phyloP scores from a whole-genome alignment of 2,113 vertebrate species.

The Anolis sagrei region DNA sequence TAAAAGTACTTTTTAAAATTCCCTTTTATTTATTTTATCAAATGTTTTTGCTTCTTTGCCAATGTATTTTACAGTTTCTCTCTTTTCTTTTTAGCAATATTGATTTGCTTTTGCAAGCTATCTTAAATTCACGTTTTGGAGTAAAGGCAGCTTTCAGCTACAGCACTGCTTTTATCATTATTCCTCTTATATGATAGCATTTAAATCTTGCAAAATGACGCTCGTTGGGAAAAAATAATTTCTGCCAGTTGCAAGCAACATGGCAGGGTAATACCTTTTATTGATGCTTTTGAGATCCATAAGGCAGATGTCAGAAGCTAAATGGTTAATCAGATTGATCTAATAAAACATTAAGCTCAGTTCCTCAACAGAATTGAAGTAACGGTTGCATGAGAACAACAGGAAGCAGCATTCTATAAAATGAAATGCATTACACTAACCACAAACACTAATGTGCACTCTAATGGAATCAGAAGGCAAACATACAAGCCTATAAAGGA shows the following conservation, averaged over 20 bases:
- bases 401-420: constrained; percentile 16
- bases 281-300: background rate
- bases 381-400: background rate
- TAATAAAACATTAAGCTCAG: constrained; percentile 1
- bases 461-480: constrained; percentile 16
- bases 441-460: constrained; percentile 17
- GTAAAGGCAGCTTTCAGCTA: background rate
- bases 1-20: no score
- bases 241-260: background rate
- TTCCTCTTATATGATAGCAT: background rate
- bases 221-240: background rate
- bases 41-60: no score
- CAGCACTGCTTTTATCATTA: background rate
- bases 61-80: no score
- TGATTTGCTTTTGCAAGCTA: no score
- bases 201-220: no score
- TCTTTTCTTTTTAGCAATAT: no score
- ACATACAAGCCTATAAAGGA: constrained; percentile 5
- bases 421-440: constrained; percentile 14
- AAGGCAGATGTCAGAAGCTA: background rate
- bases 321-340: background rate
- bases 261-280: no score
- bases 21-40: no score
- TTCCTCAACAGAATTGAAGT: background rate
- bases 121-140: no score